These are phyloP conservation scores for Drosophila recens DNA, from an alignment of 2,888 invertebrate species.

Conservation along the genomic window DNA sequence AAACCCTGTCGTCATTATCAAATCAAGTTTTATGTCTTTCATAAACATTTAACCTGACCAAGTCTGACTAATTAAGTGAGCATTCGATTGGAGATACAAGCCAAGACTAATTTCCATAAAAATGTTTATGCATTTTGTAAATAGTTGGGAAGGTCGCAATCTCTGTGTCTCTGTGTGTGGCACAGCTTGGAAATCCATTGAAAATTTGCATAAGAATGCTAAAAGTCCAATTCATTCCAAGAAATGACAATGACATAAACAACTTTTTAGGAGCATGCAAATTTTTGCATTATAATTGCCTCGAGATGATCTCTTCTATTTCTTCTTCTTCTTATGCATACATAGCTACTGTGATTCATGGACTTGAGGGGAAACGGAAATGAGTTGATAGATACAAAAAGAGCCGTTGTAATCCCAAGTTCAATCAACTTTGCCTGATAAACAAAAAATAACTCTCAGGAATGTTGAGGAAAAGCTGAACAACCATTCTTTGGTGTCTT, in stretches of 20 bases:
- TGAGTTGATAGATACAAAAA: constrained; percentile 56
- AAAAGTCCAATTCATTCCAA: constrained; percentile 34
- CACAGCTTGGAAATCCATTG: constrained; percentile 7
- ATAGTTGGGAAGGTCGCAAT: constrained; percentile 58
- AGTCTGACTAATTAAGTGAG: constrained; percentile 59
- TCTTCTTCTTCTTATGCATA: not conserved
- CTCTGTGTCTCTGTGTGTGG: constrained; percentile 38
- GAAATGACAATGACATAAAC: constrained; percentile 40
- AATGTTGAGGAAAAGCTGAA: not conserved
- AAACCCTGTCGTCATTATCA: too few species aligned
- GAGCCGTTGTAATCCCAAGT: constrained; percentile 52
- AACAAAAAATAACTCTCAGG: not conserved
- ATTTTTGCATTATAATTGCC: constrained; percentile 54
- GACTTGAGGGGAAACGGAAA: constrained; percentile 62
- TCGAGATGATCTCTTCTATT: constrained; percentile 27
- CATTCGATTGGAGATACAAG: constrained; percentile 22
- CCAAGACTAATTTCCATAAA: constrained; percentile 59
- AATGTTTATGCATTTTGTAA: constrained; percentile 47
- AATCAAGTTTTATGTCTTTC: too few species aligned
- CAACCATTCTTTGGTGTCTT: constrained; percentile 3
- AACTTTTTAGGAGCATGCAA: constrained; percentile 34
- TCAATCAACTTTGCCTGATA: constrained; percentile 57
- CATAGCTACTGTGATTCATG: constrained; percentile 2
- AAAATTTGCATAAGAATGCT: constrained; percentile 64
- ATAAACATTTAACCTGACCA: constrained; percentile 45